Evolutionary conservation across 1,140 invertebrate species (phyloP).

Genomic region (Scaptomyza hsui): DNA sequence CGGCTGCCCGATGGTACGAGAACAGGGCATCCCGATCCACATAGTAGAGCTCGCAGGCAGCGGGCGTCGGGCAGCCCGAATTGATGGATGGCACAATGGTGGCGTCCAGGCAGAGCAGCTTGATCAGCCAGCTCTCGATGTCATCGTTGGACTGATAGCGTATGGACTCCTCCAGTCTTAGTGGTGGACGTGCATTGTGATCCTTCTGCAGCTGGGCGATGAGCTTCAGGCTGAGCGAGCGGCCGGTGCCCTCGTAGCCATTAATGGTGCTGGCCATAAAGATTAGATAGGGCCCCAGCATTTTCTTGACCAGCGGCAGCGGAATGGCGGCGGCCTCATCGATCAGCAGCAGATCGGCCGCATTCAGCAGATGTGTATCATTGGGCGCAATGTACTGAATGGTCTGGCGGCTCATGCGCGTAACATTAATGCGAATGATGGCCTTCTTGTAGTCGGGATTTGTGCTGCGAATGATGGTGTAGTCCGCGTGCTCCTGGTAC

Average conservation of each 20-base stretch:
- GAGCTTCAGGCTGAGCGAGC: conserved; percentile 97
- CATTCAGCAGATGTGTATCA: conserved; percentile 94
- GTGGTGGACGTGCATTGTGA: conserved; percentile 85
- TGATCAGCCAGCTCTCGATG: conserved; percentile 96
- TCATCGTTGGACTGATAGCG: conserved; percentile 95
- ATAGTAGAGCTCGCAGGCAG: conserved; percentile 95
- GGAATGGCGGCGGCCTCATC: conserved; percentile 99
- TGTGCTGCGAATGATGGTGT: conserved; percentile 97
- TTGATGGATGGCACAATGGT: conserved; percentile 87
- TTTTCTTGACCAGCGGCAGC: conserved; percentile 94
- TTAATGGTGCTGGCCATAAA: conserved; percentile 99
- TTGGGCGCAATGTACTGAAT: conserved; percentile 98
- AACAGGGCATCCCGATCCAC: conserved; percentile 98
- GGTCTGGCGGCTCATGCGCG: conserved; percentile 96
- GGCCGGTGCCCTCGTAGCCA: conserved; percentile 99
- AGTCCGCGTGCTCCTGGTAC: conserved; percentile 98
- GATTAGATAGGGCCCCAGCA: conserved; percentile 96
- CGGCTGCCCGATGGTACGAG: conserved; percentile 98
- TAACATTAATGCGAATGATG: conserved; percentile 96
- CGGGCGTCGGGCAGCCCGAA: conserved; percentile 93
- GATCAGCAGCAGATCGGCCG: conserved; percentile 97
- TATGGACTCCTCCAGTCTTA: conserved; percentile 96
- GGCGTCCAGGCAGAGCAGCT: conserved; percentile 96
- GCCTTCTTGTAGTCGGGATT: conserved; percentile 99
- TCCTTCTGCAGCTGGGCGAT: conserved; percentile 92